Evolutionary conservation across 1,140 invertebrate species (phyloP).

Genomic region (Platyscapa corneri): DNA sequence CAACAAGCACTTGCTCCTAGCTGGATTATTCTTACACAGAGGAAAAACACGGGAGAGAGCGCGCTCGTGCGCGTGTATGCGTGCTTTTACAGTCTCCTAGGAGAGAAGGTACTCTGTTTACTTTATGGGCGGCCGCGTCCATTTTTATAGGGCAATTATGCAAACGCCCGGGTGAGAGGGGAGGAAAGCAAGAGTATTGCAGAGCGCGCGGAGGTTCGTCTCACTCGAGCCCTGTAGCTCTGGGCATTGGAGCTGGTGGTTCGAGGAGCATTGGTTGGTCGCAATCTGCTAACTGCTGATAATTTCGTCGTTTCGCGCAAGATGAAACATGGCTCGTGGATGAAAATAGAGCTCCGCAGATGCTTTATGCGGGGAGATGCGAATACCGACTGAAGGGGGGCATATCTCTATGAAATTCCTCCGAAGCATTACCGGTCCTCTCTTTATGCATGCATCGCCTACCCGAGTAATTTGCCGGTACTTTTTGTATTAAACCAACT

Average conservation of each 20-base stretch:
- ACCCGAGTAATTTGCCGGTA: constrained; percentile 24
- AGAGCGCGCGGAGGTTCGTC: background rate
- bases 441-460: constrained; percentile 1
- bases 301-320: constrained; percentile 37
- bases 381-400: background rate
- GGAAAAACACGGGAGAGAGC: background rate
- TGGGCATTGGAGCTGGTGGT: background rate
- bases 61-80: too few species aligned
- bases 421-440: background rate
- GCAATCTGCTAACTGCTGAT: constrained; percentile 49
- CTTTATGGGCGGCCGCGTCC: constrained; percentile 53
- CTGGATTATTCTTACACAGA: background rate
- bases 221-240: background rate
- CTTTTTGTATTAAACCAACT: constrained; percentile 7
- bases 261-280: background rate
- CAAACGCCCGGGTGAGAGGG: constrained; percentile 45
- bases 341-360: constrained; percentile 9
- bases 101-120: constrained; percentile 56
- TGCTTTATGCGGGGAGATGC: background rate
- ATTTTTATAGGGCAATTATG: constrained; percentile 60
- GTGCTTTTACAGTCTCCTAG: constrained; percentile 46
- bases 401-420: constrained; percentile 14
- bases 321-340: constrained; percentile 32
- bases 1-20: background rate
- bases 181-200: background rate